Percentiles rank a stretch among this genome's conserved stretches.
Conservation (phyloP, 2,888 invertebrate genomes). For the Linnaemya vulpina region DNA sequence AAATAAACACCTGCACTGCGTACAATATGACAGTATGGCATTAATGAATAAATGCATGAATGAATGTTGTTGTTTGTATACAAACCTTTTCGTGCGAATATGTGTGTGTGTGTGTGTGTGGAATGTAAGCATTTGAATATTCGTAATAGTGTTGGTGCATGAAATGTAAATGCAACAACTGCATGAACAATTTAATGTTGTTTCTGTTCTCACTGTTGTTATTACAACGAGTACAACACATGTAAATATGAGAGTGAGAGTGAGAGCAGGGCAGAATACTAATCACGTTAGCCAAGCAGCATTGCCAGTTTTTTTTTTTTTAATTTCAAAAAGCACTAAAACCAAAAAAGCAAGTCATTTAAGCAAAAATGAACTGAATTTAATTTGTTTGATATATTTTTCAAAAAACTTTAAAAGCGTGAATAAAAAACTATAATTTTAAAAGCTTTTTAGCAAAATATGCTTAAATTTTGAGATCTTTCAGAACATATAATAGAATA, state of each 20-base stretch:
- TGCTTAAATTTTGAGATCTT: no score
- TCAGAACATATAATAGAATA: no score
- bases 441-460: no score
- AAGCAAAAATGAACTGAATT: no score
- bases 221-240: slow-evolving; percentile 33
- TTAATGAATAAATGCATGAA: not conserved
- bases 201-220: slow-evolving; percentile 52
- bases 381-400: no score
- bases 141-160: not conserved
- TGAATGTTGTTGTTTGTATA: not conserved
- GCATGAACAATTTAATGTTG: slow-evolving; percentile 46
- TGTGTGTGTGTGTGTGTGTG: not conserved
- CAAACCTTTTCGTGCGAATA: not conserved
- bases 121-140: not conserved
- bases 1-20: slow-evolving; percentile 5
- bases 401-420: no score
- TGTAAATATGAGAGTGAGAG: not conserved
- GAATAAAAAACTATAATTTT: no score
- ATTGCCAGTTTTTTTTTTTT: no score
- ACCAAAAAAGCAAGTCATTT: no score
- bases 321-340: no score
- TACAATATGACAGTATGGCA: no score
- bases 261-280: slow-evolving; percentile 38
- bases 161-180: slow-evolving; percentile 11
- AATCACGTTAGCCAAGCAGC: slow-evolving; percentile 1